Evolutionary conservation across 53 echinoderm and acorn worm genomes (phyloP).

Genomic region (Henricia sp.): DNA sequence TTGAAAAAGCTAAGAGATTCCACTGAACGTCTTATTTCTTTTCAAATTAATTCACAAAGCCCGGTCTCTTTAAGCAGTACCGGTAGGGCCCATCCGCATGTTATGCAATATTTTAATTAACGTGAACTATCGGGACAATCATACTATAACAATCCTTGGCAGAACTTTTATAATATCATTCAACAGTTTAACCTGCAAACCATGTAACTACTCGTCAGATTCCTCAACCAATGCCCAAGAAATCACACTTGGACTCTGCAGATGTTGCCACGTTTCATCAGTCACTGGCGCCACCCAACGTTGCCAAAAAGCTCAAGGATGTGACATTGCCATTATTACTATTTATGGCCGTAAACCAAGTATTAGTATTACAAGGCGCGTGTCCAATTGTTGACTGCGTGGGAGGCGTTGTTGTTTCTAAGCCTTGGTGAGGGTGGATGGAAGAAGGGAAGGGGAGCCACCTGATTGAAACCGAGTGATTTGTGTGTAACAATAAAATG

Average conservation of each 20-base stretch:
- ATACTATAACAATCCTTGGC: too few species aligned
- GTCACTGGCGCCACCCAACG: constrained; percentile 38
- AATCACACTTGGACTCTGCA: constrained; percentile 35
- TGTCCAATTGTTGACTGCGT: constrained; percentile 11
- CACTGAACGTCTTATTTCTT: too few species aligned
- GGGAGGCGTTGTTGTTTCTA: not conserved
- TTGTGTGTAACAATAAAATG: not conserved
- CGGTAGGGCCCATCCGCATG: too few species aligned
- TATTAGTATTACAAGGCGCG: constrained; percentile 33
- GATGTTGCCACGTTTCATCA: constrained; percentile 43
- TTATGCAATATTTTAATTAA: too few species aligned
- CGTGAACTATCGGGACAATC: too few species aligned
- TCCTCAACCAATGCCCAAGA: constrained; percentile 30
- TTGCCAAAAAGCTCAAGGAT: constrained; percentile 4
- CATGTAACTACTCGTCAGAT: constrained; percentile 13
- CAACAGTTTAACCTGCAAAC: too few species aligned
- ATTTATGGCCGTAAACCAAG: not conserved
- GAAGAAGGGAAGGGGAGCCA: not conserved
- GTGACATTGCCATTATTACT: constrained; percentile 20
- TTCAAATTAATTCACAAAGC: too few species aligned
- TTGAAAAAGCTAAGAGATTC: too few species aligned
- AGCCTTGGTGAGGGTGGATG: not conserved
- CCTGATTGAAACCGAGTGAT: constrained; percentile 4
- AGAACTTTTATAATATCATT: too few species aligned
- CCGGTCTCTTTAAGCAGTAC: too few species aligned